A percentile compares a stretch with the other conserved stretches of the same genome.
These are phyloP conservation scores for Helicorthomorpha holstii DNA, from an alignment of 1,140 invertebrate genomes.

Conservation along the genomic window DNA sequence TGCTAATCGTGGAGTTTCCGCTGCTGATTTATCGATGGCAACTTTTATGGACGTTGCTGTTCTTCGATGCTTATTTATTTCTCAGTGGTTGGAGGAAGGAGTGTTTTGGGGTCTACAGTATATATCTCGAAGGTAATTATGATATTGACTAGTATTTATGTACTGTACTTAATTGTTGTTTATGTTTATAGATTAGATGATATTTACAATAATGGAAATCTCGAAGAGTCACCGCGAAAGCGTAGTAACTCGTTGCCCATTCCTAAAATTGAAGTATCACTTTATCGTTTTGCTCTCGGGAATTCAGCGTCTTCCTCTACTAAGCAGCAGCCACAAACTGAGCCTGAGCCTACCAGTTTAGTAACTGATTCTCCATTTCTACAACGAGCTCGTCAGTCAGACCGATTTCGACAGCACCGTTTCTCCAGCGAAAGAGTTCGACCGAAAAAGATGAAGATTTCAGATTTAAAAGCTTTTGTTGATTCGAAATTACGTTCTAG, in stretches of 20 bases:
- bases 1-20: conserved; percentile 7
- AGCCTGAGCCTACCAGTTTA: conserved; percentile 10
- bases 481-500: conserved; percentile 78
- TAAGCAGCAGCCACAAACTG: conserved; percentile 37
- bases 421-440: conserved; percentile 53
- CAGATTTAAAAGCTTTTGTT: conserved; percentile 70
- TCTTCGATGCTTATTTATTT: conserved; percentile 84
- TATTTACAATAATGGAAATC: conserved; percentile 57
- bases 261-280: conserved; percentile 74
- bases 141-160: not conserved
- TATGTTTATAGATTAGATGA: conserved; percentile 43
- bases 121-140: conserved; percentile 34
- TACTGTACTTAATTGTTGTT: conserved; percentile 10
- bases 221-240: conserved; percentile 51
- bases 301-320: conserved; percentile 49
- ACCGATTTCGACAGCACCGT: conserved; percentile 37
- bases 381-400: conserved; percentile 11
- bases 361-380: conserved; percentile 28
- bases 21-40: conserved; percentile 57
- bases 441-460: conserved; percentile 73
- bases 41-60: conserved; percentile 93
- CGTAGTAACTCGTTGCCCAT: conserved; percentile 83
- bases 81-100: conserved; percentile 95
- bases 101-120: conserved; percentile 94
- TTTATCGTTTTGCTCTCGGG: conserved; percentile 53